Evolutionary conservation across 1,140 invertebrate species (phyloP), one percentile per base, ranked within the genome.

Genomic region (Trichoplusia ni): DNA sequence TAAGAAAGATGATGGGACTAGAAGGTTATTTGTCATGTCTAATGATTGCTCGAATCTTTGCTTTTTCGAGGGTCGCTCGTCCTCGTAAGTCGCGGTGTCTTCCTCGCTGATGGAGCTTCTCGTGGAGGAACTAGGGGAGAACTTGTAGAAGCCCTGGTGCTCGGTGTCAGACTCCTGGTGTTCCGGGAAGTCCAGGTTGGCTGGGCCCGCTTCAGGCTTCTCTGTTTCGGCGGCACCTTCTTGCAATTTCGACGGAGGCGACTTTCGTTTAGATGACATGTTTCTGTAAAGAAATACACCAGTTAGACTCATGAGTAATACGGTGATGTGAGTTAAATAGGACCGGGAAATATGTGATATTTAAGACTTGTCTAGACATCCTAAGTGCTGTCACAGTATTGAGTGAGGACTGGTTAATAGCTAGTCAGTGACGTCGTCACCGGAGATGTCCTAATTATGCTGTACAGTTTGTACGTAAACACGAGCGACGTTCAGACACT

Each of bases 261-360:
- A 97, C 91, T 97, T 97, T 91, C 96, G 94, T 94, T 97, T 97
- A 91, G 96, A 97, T 94, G 96, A 97, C 96, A 97, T 97, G 92
- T 94, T 96, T 95, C 95, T 96, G 94, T 14, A 67, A 78, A 27
- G 63, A 40, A 42, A 42, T 56, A 56, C 8, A 19, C 18, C 9
- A 31, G n/a, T 74, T 31, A 69, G 35, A 27, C 7, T 11, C n/a
- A n/a, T 35, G 14, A 33, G n/a, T 35, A 13, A 38, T 35, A 11
- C 25, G 13, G 13, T 37, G 23, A 47, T 14, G 7, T 9, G 23
- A 6, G 9, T 27, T 29, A 21, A 47, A 16, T 27, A 2, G 29
- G 44, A 27, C 9, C 40, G 19, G 40, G 19, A 42, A 23, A 42
- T 19, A 47, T 29, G 11, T 47, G 44, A 29, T 25, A 8, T 47